Evolutionary conservation across 2,888 invertebrate species (phyloP).

Genomic region (Eledona agricola): DNA sequence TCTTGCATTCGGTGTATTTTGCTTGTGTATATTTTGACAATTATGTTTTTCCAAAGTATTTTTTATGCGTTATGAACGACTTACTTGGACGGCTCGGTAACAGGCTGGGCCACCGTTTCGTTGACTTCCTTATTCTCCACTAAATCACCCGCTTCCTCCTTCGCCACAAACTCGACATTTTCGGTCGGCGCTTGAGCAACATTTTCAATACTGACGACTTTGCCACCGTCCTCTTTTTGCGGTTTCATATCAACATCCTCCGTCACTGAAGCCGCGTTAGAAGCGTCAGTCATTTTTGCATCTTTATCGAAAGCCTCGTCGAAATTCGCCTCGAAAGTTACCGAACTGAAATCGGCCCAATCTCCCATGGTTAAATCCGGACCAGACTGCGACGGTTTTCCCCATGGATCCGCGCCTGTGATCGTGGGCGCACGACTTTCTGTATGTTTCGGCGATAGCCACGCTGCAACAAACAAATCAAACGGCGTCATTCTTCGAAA

Average conservation of each 20-base stretch:
- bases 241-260: too few species aligned
- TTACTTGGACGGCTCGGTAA: slow-evolving; percentile 51
- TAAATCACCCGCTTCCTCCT: slow-evolving; percentile 23
- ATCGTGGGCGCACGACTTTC: slow-evolving; percentile 12
- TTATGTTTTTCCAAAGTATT: too few species aligned
- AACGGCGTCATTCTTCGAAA: slow-evolving; percentile 4
- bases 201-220: slow-evolving; percentile 43
- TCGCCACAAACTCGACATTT: slow-evolving; percentile 8
- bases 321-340: slow-evolving; percentile 52
- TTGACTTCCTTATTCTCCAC: slow-evolving; percentile 15
- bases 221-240: slow-evolving; percentile 46
- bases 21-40: too few species aligned
- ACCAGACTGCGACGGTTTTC: slow-evolving; percentile 38
- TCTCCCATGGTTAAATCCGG: slow-evolving; percentile 42
- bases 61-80: too few species aligned
- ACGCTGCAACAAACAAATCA: slow-evolving; percentile 50
- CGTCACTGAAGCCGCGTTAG: slow-evolving; percentile 32
- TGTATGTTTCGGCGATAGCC: slow-evolving; percentile 52
- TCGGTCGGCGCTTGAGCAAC: slow-evolving; percentile 35
- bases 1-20: too few species aligned
- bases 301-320: slow-evolving; percentile 36
- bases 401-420: slow-evolving; percentile 55
- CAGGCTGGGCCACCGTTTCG: slow-evolving; percentile 29
- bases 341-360: slow-evolving; percentile 63
- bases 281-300: neutral